These are phyloP conservation scores for Muscicapa striata DNA, from an alignment of 2,797 vertebrate species.

Conservation along the genomic window DNA sequence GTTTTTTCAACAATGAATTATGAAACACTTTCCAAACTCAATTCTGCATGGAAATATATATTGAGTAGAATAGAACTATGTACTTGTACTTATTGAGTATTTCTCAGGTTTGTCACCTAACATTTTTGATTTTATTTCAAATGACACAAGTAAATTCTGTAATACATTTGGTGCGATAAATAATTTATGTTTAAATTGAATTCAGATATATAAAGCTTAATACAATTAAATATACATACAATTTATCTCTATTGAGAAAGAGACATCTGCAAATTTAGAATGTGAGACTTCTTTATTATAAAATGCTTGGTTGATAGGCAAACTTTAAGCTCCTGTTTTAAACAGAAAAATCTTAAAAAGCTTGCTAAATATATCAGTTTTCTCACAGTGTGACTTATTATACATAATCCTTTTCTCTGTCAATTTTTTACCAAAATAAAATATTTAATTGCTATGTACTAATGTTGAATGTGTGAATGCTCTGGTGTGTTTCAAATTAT, in stretches of 20 bases:
- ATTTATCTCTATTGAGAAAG: not conserved
- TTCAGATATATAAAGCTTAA: not conserved
- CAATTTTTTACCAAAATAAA: not conserved
- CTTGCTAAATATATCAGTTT: not conserved
- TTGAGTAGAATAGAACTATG: constrained; percentile 19
- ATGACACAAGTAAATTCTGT: not conserved
- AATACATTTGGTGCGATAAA: not conserved
- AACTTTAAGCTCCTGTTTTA: not conserved
- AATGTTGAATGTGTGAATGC: not conserved
- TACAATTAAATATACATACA: not conserved
- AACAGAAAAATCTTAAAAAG: not conserved
- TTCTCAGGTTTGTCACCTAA: not conserved
- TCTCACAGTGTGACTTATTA: not conserved
- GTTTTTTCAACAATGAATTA: constrained; percentile 77
- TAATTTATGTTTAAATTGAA: not conserved
- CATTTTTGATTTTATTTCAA: constrained; percentile 1
- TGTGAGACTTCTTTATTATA: not conserved
- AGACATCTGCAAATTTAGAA: not conserved
- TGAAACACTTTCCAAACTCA: constrained; percentile 66
- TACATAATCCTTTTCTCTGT: not conserved
- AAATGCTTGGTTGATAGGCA: not conserved
- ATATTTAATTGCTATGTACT: not conserved
- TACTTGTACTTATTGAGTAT: constrained; percentile 38
- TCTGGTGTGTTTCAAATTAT: not conserved
- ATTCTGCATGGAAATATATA: constrained; percentile 61